Evolutionary conservation across 1,140 invertebrate genomes (phyloP).

Genomic region (Drosophila mayri): DNA sequence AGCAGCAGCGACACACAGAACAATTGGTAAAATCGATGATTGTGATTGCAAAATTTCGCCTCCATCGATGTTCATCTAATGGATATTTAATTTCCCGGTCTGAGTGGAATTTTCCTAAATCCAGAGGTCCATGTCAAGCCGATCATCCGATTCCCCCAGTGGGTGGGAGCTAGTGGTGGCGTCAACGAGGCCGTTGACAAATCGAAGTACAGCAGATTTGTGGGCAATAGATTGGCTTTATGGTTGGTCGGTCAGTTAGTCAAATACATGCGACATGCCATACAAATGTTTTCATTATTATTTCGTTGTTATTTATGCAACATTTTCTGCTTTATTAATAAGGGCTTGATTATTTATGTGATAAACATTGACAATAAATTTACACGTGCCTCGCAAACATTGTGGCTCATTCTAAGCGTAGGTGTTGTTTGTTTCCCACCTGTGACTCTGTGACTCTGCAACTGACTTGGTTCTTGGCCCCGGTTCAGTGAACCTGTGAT

Average conservation of each 20-base stretch:
- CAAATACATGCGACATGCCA: conserved; percentile 26
- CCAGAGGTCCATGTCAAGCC: conserved; percentile 1
- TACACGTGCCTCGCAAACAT: conserved; percentile 22
- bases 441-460: not conserved
- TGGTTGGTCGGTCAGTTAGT: conserved; percentile 17
- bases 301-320: conserved; percentile 30
- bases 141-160: conserved; percentile 8
- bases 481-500: conserved; percentile 39
- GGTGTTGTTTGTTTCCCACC: not conserved
- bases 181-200: conserved; percentile 36
- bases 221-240: conserved; percentile 24
- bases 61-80: conserved; percentile 35
- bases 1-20: conserved; percentile 1
- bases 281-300: conserved; percentile 63
- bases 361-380: conserved; percentile 38
- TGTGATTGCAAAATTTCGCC: conserved; percentile 8
- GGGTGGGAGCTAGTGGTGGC: not conserved
- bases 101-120: not conserved
- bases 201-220: conserved; percentile 35
- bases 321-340: conserved; percentile 35
- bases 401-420: conserved; percentile 8
- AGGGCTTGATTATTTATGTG: conserved; percentile 27
- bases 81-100: conserved; percentile 29
- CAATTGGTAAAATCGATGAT: conserved; percentile 33
- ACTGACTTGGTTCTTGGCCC: conserved; percentile 11